Evolutionary conservation across 2,797 vertebrate species (phyloP).

Genomic region (Notamacropus eugenii): DNA sequence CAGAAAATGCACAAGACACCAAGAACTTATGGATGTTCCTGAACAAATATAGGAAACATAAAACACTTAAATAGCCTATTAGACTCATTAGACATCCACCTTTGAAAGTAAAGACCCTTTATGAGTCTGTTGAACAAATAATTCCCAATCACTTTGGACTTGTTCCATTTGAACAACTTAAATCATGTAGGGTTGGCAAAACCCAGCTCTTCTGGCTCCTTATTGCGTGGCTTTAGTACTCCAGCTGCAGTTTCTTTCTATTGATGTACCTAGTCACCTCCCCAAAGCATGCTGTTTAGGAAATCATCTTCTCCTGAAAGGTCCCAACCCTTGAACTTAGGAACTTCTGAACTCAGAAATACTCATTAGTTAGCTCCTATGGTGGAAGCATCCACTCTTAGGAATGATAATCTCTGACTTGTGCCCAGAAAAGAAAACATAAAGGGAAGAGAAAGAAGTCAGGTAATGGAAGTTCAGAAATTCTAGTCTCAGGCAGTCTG

Average conservation of each 20-base stretch:
- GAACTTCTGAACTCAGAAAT: not conserved
- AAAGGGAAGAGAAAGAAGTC: not conserved
- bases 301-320: not conserved
- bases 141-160: not conserved
- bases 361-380: not conserved
- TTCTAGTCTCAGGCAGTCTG: not conserved
- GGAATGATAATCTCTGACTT: not conserved
- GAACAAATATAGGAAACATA: not conserved
- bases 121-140: not conserved
- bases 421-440: not conserved
- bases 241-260: not conserved
- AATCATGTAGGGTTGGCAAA: not conserved
- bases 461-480: not conserved
- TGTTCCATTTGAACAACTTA: not conserved
- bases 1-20: not conserved
- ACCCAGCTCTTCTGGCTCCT: not conserved
- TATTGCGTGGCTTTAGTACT: not conserved
- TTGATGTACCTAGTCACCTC: not conserved
- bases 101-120: not conserved
- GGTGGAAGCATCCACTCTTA: not conserved
- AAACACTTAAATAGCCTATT: constrained; percentile 2
- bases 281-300: not conserved
- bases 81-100: constrained; percentile 4
- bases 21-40: not conserved
- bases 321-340: not conserved